Evolutionary conservation across 1,140 invertebrate genomes (phyloP).

Genomic region (Latrodectus geometricus): DNA sequence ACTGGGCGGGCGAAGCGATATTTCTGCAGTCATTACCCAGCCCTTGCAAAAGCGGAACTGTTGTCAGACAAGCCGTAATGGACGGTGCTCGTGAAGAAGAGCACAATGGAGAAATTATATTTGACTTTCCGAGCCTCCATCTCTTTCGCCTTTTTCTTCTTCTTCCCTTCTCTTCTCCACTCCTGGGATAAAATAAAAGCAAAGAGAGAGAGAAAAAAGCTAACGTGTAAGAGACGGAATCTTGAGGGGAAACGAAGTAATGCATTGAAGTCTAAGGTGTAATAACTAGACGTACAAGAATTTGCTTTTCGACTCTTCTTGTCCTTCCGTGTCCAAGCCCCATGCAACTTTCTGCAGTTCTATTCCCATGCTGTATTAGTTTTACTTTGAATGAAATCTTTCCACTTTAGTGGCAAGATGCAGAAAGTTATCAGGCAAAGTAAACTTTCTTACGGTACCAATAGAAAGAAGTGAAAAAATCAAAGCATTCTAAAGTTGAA

Average conservation of each 20-base stretch:
- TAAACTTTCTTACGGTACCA: too few relatives aligned
- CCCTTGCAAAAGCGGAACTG: conserved; percentile 54
- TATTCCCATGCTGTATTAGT: too few relatives aligned
- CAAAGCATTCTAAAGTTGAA: too few relatives aligned
- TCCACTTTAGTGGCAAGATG: too few relatives aligned
- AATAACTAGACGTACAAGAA: conserved; percentile 51
- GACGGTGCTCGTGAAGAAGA: conserved; percentile 52
- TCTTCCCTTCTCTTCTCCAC: conserved; percentile 1
- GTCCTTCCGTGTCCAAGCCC: not conserved
- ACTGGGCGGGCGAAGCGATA: conserved; percentile 62
- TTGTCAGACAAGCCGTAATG: conserved; percentile 62
- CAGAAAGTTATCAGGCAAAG: too few relatives aligned
- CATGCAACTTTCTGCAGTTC: not conserved
- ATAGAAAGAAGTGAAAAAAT: too few relatives aligned
- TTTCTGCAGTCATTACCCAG: conserved; percentile 62
- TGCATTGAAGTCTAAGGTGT: conserved; percentile 54
- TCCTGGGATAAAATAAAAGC: conserved; percentile 50
- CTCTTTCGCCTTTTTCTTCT: conserved; percentile 31
- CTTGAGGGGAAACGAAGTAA: conserved; percentile 31
- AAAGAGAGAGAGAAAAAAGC: not conserved
- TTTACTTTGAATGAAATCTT: too few relatives aligned
- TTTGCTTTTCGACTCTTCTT: conserved; percentile 43
- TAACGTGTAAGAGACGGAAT: not conserved
- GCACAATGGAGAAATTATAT: conserved; percentile 62
- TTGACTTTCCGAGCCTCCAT: conserved; percentile 47